Base-by-base conservation (phyloP, 92 coral and sea anemone species). In the Meandrina meandrites region DNA sequence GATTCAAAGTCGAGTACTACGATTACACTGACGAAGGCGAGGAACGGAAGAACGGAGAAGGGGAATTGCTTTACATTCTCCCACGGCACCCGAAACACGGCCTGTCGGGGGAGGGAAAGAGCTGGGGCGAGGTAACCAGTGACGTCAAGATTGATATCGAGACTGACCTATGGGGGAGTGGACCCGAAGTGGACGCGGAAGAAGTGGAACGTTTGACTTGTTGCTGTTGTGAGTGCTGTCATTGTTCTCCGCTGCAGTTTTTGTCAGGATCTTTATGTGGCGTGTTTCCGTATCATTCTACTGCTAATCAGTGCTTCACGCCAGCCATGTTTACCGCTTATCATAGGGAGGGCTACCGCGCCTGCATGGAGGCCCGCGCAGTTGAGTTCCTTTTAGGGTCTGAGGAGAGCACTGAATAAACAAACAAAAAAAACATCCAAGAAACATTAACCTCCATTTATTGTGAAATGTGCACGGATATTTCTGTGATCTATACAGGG, bases 331-430 rank as follows among this genome's bases (percentile, higher is more conserved):
- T 91, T 76, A 83, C 89, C 21, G 91, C 95, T 13, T 96, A 96
- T 71, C 98, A 96, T 82, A 81, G 98, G 82, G 98, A 96, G 70
- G 98, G 98, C 76, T 96, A 96, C 78, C 93, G 94, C 84, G 95
- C 96, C 80, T 91, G 98, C 88, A 76, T 90, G 84, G 98, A 96
- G 77, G 98, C 96, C 42, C 90, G 83, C 36, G 89, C 91, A 7
- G 91, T 76, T n/a, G 81, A 88, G 36, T 96, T 96, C 87, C 89
- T 96, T 28, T 76, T 74, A 24, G 89, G 54, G 3, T 36, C 69
- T 70, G 69, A 34, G 79, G 22, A 83, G 53, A 83, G 15, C 21
- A 64, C 48, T 17, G 85, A 60, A 16, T 18, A 21, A 56, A 18
- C 12, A 9, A 48, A 48, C 14, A 48, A 40, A 6, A 40, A 40